Conservation (phyloP, 2,797 vertebrate genomes). For the Pygocentrus nattereri region DNA sequence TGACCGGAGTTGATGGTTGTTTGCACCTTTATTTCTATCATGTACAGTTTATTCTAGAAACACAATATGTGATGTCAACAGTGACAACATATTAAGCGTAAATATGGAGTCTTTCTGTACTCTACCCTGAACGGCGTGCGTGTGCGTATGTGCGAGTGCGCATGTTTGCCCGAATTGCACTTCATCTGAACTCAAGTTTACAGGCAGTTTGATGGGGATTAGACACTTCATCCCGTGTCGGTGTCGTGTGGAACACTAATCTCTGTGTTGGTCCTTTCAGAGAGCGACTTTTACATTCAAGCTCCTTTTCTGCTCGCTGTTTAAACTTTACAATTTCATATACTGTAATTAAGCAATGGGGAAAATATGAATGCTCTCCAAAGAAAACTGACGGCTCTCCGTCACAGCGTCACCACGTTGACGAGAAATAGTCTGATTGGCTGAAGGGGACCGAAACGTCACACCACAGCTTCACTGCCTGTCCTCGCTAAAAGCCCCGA, state of each 20-base stretch:
- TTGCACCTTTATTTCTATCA: neutral
- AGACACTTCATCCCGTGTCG: no score
- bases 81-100: conserved; percentile 35
- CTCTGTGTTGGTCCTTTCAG: no score
- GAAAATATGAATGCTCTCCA: neutral
- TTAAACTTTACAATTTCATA: conserved; percentile 18
- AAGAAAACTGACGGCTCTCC: neutral
- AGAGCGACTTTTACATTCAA: neutral
- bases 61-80: conserved; percentile 38
- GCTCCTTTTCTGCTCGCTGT: conserved; percentile 27
- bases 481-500: no score
- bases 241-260: neutral
- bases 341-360: conserved; percentile 13
- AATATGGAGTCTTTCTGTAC: conserved; percentile 47
- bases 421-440: no score
- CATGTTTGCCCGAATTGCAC: conserved; percentile 38
- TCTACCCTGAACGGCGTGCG: conserved; percentile 18
- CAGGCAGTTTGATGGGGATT: neutral
- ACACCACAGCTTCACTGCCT: neutral
- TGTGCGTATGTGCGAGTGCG: conserved; percentile 16
- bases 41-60: conserved; percentile 30
- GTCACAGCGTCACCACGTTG: no score
- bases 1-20: conserved; percentile 4
- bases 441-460: no score
- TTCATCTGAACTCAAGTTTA: conserved; percentile 20